Conservation (phyloP, 2,888 invertebrate species). For the Lordiphosa andalusiaca region DNA sequence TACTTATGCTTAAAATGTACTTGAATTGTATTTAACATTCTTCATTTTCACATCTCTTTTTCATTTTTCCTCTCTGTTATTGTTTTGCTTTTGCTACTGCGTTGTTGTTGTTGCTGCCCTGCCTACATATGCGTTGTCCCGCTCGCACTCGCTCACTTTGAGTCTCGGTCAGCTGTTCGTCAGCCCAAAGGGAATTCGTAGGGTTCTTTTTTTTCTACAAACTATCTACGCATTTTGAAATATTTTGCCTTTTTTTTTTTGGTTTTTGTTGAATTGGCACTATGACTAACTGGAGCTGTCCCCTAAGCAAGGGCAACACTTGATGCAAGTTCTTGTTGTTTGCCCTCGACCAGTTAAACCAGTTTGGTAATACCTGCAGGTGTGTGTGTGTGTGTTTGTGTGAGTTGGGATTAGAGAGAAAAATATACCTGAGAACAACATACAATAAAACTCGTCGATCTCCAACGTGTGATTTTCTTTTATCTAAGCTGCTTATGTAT, state of each 20-base stretch:
- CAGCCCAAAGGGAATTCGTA: conserved; percentile 11
- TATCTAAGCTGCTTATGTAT: conserved; percentile 30
- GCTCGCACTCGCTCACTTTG: conserved; percentile 33
- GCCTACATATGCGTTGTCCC: conserved; percentile 42
- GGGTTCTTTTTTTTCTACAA: neutral
- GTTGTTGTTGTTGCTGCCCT: conserved; percentile 25
- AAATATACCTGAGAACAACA: conserved; percentile 21
- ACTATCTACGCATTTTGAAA: conserved; percentile 36
- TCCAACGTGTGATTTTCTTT: conserved; percentile 39
- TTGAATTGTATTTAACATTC: conserved; percentile 3
- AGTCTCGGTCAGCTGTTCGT: conserved; percentile 65
- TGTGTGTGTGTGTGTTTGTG: conserved; percentile 12
- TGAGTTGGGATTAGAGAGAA: conserved; percentile 9
- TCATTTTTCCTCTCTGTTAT: conserved; percentile 59
- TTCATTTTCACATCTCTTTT: conserved; percentile 21
- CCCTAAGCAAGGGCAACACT: conserved; percentile 11
- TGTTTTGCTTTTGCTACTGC: conserved; percentile 63
- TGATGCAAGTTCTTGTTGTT: conserved; percentile 47
- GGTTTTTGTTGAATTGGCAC: conserved; percentile 9
- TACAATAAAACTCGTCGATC: conserved; percentile 25
- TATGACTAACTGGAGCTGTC: conserved; percentile 3
- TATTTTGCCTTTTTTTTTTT: neutral
- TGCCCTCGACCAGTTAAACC: conserved; percentile 63
- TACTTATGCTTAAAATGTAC: conserved; percentile 6
- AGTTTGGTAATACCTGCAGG: conserved; percentile 35